Conservation (phyloP, 1,140 invertebrate species). For the Solenopsis fugax region DNA sequence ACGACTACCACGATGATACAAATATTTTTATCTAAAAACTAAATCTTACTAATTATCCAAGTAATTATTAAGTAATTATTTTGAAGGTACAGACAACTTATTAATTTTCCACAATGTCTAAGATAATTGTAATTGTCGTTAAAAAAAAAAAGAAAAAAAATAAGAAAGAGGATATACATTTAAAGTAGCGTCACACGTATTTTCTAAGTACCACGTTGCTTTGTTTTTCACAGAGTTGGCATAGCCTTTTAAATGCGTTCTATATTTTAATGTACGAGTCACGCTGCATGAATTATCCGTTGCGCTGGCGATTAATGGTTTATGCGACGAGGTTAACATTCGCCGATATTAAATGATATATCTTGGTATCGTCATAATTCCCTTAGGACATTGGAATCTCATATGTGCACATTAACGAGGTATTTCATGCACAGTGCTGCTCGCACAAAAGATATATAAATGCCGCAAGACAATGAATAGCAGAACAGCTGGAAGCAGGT, state of each 20-base stretch:
- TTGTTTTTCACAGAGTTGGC: not conserved
- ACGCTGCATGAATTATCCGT: constrained; percentile 40
- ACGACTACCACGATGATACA: not conserved
- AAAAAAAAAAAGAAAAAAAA: too few relatives aligned
- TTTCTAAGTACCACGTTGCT: not conserved
- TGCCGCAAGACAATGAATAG: constrained; percentile 44
- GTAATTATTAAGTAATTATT: not conserved
- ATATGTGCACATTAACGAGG: constrained; percentile 56
- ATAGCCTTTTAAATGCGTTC: not conserved
- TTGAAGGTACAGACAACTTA: not conserved
- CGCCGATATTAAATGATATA: constrained; percentile 61
- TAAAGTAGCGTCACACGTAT: not conserved
- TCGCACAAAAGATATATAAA: constrained; percentile 52
- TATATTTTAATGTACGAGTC: constrained; percentile 40
- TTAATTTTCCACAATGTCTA: not conserved
- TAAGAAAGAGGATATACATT: not conserved
- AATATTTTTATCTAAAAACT: not conserved
- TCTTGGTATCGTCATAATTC: constrained; percentile 57
- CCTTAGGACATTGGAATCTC: constrained; percentile 59
- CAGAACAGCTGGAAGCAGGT: not conserved
- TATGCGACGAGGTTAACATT: constrained; percentile 51
- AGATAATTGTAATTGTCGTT: not conserved
- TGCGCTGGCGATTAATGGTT: constrained; percentile 46
- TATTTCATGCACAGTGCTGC: constrained; percentile 49
- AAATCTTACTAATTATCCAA: not conserved